phyloP scores from a whole-genome alignment of 2,113 vertebrate species.

The Spea multiplicata region DNA sequence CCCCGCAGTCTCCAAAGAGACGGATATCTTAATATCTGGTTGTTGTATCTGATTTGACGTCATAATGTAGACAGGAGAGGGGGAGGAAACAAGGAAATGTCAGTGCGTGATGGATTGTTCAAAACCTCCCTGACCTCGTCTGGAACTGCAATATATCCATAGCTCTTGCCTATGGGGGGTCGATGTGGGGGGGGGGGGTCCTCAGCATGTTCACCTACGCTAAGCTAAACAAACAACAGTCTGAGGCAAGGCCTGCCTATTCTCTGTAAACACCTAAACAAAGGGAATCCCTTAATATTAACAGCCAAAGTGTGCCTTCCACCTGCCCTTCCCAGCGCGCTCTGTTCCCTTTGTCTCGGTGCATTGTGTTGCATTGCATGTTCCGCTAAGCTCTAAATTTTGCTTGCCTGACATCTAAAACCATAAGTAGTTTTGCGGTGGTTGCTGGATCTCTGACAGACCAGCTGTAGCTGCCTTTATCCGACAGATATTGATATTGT shows the following conservation, averaged over 20 bases:
- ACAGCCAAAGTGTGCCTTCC: no score
- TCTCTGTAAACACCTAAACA: background rate
- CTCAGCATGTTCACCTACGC: conserved; percentile 20
- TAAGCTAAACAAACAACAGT: conserved; percentile 14
- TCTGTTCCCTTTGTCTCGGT: background rate
- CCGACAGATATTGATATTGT: background rate
- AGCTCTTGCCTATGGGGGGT: conserved; percentile 23
- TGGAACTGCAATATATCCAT: conserved; percentile 37
- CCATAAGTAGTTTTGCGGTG: background rate
- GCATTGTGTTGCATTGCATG: background rate
- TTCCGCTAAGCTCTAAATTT: background rate
- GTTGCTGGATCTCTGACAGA: background rate
- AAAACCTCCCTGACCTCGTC: conserved; percentile 45
- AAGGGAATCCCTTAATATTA: background rate
- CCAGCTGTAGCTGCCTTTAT: background rate
- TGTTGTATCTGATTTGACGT: conserved; percentile 29
- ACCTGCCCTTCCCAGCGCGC: background rate
- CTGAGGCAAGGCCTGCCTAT: background rate
- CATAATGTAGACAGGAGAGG: conserved; percentile 27
- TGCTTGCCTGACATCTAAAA: conserved; percentile 8
- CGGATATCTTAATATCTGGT: conserved; percentile 12
- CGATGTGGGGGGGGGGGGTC: conserved; percentile 12
- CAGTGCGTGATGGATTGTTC: conserved; percentile 40
- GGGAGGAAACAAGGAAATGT: conserved; percentile 27
- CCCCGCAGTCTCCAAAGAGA: conserved; percentile 8